These are phyloP conservation scores for Halocynthia roretzi DNA, from an alignment of 23 tunicate species.

Conservation along the genomic window DNA sequence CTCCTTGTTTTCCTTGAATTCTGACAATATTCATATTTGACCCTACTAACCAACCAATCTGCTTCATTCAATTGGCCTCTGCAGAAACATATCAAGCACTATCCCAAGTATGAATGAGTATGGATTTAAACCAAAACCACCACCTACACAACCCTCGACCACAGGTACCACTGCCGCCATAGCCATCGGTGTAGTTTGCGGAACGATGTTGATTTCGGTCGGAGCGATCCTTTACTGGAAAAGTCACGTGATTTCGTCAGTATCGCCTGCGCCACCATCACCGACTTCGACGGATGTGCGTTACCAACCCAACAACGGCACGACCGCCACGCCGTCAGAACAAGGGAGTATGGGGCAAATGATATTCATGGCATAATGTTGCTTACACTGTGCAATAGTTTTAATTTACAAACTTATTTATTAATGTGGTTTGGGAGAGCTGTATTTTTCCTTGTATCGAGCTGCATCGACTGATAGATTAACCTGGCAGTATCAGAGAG, in stretches of 20 bases:
- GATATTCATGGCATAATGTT: neutral
- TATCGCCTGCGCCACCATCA: slow-evolving; percentile 47
- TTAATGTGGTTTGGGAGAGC: too few relatives aligned
- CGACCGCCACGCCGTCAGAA: slow-evolving; percentile 42
- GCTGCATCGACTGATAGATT: too few relatives aligned
- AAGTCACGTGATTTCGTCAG: slow-evolving; percentile 39
- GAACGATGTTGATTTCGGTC: slow-evolving; percentile 34
- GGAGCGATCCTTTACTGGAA: slow-evolving; percentile 58
- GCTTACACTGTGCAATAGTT: neutral
- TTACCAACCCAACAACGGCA: slow-evolving; percentile 29
- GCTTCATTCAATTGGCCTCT: neutral
- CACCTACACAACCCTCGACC: neutral
- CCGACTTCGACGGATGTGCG: slow-evolving; percentile 47
- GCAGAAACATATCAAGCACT: too few relatives aligned
- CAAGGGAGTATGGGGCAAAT: slow-evolving; percentile 74
- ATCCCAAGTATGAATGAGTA: neutral
- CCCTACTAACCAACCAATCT: neutral
- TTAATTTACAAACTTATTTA: neutral
- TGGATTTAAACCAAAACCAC: neutral
- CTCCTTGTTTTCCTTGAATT: neutral
- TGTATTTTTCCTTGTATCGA: too few relatives aligned
- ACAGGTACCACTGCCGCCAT: slow-evolving; percentile 53
- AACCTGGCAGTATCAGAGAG: too few relatives aligned
- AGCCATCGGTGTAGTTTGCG: slow-evolving; percentile 60
- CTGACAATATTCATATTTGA: neutral